Base-by-base conservation (phyloP, 2,888 invertebrate genomes). In the Drosophila tripunctata region DNA sequence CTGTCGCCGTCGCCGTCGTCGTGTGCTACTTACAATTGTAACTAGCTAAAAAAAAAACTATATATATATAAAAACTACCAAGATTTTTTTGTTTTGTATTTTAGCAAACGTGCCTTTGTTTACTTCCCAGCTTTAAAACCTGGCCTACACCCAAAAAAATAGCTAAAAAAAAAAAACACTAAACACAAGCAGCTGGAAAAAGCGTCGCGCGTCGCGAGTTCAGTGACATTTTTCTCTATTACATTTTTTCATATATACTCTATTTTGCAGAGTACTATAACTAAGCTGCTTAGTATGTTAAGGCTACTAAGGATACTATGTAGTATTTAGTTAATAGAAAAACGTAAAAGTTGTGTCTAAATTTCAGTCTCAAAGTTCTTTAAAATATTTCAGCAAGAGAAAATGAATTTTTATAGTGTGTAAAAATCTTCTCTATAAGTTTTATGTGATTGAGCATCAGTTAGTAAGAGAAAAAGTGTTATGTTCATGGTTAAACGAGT, bases 11-110 rank as follows among this genome's bases (percentile, higher is more conserved):
- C 38, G 56, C 7, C 62, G 52, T 44, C 68, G 74, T 74, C 67
- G 63, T 86, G 82, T 75, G 86, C 86, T 83, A 83, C 83, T 83
- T 83, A 86, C 82, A 80, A 83, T 83, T 83, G 82, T 83, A 78
- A 83, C 83, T 86, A 81, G 85, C 76, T 78, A 62, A 52, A 52
- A 75, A 63, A 45, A 21, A 58, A 21, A 41, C n/a, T 6, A n/a
- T 14, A 17, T 22, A 14, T 14, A 40, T 22, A 41, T 56, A 71
- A 69, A 78, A 67, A 58, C 40, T 30, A 35, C 57, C 51, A 35
- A 43, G 51, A 51, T 51, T 58, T 43, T 56, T 70, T 69, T 54
- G 50, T 58, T 52, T 27, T 27, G 27, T 27, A 27, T 51, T 47
- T 43, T 63, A 57, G 50, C 86, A 83, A 79, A 77, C 66, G 76